Evolutionary conservation across 1,140 invertebrate genomes (phyloP), one percentile per base, ranked within the genome.

Genomic region (Sycophila sp.): DNA sequence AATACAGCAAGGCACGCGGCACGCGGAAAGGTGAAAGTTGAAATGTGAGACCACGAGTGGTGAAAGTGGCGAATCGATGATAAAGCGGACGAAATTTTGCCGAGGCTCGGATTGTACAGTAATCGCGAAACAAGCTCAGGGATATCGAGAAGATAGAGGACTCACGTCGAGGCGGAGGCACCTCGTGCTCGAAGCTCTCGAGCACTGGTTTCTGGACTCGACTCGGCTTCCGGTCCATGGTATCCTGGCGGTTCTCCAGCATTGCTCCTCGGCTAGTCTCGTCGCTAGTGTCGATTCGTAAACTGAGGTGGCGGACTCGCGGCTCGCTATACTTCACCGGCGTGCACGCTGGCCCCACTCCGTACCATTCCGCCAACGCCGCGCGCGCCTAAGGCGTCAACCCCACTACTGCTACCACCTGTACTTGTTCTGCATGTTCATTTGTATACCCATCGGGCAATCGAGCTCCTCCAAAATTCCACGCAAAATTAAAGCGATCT

Each of bases 171-270:
- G 80, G 76, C 7, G 34, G 7, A 0, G 72, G 40, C 2, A 72
- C 55, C 72, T 81, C 78, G 0, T 64, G 45, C 11, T 81, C 78
- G 62, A 80, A 75, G 7, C 67, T 34, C 17, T 80, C 47, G 7
- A 60, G 51, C 30, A 19, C 17, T 22, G 38, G 17, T 28, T 2
- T n/a, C 77, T 4, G 74, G 71, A 24, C 60, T 80, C 77, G 2
- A 69, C 15, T 75, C 28, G 68, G 49, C 36, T 76, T 76, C 36
- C 78, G 75, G 13, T 71, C 67, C 38, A 71, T 69, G 0, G 60
- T 34, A 28, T 62, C 24, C 26, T 63, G 47, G 0, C 72, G 75
- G 72, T 80, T 81, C n/a, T 78, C 76, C 32, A 76, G 34, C 78
- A 78, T 78, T 40, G 22, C 26, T 22, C 13, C 47, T 26, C 47